Base-by-base conservation (phyloP, 2,888 invertebrate genomes). In the Microchrysa polita region DNA sequence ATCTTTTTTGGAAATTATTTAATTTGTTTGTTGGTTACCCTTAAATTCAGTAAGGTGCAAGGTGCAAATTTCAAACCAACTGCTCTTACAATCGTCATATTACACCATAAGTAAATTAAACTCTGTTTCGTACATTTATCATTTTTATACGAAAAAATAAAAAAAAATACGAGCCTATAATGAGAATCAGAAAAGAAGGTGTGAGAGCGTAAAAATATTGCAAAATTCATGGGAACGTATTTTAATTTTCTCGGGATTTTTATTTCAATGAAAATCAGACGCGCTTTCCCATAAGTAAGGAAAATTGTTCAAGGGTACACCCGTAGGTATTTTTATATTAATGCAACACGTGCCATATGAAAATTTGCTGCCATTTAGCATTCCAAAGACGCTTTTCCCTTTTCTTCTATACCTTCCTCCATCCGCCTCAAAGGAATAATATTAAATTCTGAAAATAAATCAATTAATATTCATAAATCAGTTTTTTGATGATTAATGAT, bases 231-330 rank as follows among this genome's bases (percentile, higher is more conserved):
- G 60, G 60, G 60, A 60, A 60, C 20, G 18, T 9, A 16, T 52
- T 52, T 10, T 4, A 7, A 48, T 48, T 48, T 48, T 2, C 48
- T 48, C 16, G 14, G 27, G 55, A 55, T 55, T 55, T 55, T 5
- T 20, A 55, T 55, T 55, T 55, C 22, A 55, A n/a, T 55, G 18
- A n/a, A 55, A n/a, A 16, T 55, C 20, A 10, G n/a, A n/a, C n/a
- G n/a, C 2, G 5, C 18, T 48, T 48, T 55, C 18, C 20, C 18
- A n/a, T n/a, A 55, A 20, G 16, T 20, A 18, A 20, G 18, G 10
- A 5, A 16, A 55, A 60, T 22, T 60, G 23, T 60, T 60, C 60
- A 60, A 60, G 60, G 60, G 60, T 27, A 20, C 22, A 34, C n/a
- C n/a, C n/a, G n/a, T n/a, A n/a, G n/a, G n/a, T n/a, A n/a, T n/a